Evolutionary conservation across 1,140 invertebrate species (phyloP), one percentile per base, ranked within the genome.

Genomic region (Scaptomyza montana): DNA sequence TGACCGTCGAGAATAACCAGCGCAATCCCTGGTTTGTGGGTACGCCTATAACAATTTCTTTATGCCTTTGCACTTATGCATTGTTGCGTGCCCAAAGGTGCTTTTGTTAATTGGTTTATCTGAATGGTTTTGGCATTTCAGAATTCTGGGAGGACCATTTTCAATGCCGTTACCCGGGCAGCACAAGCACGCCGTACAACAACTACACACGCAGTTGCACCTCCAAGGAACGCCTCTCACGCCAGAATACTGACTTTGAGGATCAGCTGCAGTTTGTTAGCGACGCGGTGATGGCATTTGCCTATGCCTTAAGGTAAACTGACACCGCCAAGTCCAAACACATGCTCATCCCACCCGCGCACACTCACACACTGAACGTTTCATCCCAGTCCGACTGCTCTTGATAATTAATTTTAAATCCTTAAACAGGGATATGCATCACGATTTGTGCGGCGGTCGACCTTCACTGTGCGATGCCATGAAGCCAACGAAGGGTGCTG

Each of bases 101-200:
- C 3, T 51, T 10, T 56, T 47, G 7, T 36, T 56, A 64, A 70
- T 55, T 41, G 10, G 3, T 43, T 12, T 36, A 9, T 6, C 25
- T 7, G 13, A 10, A 36, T 5, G 33, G 1, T 36, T 36, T 36
- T 28, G 1, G 1, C n/a, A 3, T 36, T 46, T 28, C 93, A 97
- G 97, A 98, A 93, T 98, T 98, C 92, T 98, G 97, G 97, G 97
- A 98, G 84, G 95, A 97, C 87, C 96, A 97, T 85, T 98, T 98
- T 86, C 94, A 96, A 65, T 98, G 97, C 81, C 94, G 95, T 7
- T 97, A 97, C 90, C 95, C 96, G 0, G 95, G 96, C 76, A 95
- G 96, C 49, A 94, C 95, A 0, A 92, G 92, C 28, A 98, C 97
- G 0, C 97, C 96, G 0, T 97, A 97, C 93, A 98, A 98, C 80